Conservation (phyloP, 2,113 vertebrate species). For the Solea solea region DNA sequence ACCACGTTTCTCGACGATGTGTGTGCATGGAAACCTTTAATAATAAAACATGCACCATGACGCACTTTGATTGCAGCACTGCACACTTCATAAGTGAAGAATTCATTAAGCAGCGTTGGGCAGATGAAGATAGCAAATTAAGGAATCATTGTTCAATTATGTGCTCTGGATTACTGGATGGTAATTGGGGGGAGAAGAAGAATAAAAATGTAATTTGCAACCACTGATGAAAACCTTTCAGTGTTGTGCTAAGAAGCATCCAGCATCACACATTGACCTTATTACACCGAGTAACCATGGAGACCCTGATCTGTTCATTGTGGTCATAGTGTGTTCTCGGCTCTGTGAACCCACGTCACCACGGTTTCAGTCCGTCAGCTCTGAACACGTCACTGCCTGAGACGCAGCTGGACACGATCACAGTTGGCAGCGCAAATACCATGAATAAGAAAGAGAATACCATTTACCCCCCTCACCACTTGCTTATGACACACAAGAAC, state of each 20-base stretch:
- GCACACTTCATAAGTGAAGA: background rate
- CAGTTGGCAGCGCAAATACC: conserved; percentile 36
- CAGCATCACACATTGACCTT: conserved; percentile 63
- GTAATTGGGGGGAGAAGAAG: background rate
- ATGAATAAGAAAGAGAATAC: background rate
- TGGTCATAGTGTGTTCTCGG: conserved; percentile 47
- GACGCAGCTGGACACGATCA: conserved; percentile 47
- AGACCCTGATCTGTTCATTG: conserved; percentile 57
- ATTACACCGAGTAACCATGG: conserved; percentile 72
- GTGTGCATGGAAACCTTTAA: conserved; percentile 3
- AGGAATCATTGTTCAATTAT: conserved; percentile 10
- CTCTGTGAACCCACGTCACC: conserved; percentile 55
- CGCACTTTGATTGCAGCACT: conserved; percentile 6
- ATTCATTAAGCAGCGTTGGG: background rate
- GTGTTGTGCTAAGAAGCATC: conserved; percentile 35
- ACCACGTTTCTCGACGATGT: conserved; percentile 3
- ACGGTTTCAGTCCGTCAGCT: conserved; percentile 46
- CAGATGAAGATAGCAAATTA: conserved; percentile 17
- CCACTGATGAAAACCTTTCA: conserved; percentile 22
- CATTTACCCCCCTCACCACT: background rate
- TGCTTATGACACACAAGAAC: background rate
- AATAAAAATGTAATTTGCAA: background rate
- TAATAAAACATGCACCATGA: conserved; percentile 16
- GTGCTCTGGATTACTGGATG: background rate
- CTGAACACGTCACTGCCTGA: conserved; percentile 36